Conservation (phyloP, 30 jellyfish, hydroid and myxozoan genomes). For the Hydra vulgaris region DNA sequence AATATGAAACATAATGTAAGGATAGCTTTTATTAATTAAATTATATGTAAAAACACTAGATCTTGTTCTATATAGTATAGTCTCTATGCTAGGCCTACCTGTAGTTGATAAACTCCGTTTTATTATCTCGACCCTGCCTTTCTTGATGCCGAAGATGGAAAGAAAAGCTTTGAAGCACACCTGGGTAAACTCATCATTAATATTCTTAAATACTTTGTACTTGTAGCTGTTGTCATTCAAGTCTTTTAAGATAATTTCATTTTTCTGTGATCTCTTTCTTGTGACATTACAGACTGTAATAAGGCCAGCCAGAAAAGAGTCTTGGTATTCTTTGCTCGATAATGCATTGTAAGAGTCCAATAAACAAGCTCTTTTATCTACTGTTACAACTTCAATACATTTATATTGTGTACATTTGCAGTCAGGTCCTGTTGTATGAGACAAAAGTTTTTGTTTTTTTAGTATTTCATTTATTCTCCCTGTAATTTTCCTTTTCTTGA, state of each 20-base stretch:
- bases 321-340: not conserved
- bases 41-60: not conserved
- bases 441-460: not conserved
- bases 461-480: not conserved
- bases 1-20: not conserved
- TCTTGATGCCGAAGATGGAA: not conserved
- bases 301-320: not conserved
- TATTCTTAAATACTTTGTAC: not conserved
- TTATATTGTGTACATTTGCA: not conserved
- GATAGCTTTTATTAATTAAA: not conserved
- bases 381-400: not conserved
- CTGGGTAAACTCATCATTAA: not conserved
- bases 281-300: not conserved
- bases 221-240: not conserved
- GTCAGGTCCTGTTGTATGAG: not conserved
- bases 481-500: not conserved
- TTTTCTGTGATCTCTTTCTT: not conserved
- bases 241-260: not conserved
- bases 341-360: not conserved
- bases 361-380: not conserved
- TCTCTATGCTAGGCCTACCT: not conserved
- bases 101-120: not conserved
- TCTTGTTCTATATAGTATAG: not conserved
- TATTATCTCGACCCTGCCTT: not conserved
- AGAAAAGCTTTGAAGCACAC: not conserved